These are phyloP conservation scores for Argynnis bischoffii DNA, from an alignment of 2,888 invertebrate genomes.

Conservation along the genomic window DNA sequence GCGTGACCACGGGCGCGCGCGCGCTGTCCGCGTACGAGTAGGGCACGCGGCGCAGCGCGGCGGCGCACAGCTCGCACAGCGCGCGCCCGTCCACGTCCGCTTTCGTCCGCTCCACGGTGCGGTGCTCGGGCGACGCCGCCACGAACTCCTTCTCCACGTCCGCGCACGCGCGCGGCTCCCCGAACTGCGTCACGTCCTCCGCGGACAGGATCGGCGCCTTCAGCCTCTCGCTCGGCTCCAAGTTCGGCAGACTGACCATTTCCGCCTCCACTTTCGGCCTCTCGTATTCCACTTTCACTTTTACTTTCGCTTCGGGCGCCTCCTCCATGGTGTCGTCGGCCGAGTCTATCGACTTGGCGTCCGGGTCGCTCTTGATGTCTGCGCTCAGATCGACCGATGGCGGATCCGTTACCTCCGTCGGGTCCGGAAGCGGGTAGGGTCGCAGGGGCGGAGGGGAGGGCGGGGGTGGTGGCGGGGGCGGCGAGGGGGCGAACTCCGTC, in stretches of 20 bases:
- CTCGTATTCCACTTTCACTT: slow-evolving; percentile 35
- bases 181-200: slow-evolving; percentile 56
- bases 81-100: slow-evolving; percentile 54
- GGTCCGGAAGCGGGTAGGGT: slow-evolving; percentile 61
- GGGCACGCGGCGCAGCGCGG: slow-evolving; percentile 49
- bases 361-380: slow-evolving; percentile 38
- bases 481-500: slow-evolving; percentile 68
- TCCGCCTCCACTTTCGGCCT: slow-evolving; percentile 43
- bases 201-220: slow-evolving; percentile 58
- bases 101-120: slow-evolving; percentile 75
- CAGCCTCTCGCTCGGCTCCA: slow-evolving; percentile 66
- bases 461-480: slow-evolving; percentile 64
- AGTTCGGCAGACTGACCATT: slow-evolving; percentile 48
- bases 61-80: slow-evolving; percentile 52
- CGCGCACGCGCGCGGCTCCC: slow-evolving; percentile 35
- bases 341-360: slow-evolving; percentile 40
- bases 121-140: slow-evolving; percentile 57
- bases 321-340: slow-evolving; percentile 15
- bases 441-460: slow-evolving; percentile 61
- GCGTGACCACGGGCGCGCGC: slow-evolving; percentile 53
- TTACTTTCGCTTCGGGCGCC: slow-evolving; percentile 34
- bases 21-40: slow-evolving; percentile 55
- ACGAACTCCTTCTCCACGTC: slow-evolving; percentile 47
- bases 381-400: slow-evolving; percentile 24
- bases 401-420: slow-evolving; percentile 20